Evolutionary conservation across 2,797 vertebrate species (phyloP).

Genomic region (Mionectes olivaceus): DNA sequence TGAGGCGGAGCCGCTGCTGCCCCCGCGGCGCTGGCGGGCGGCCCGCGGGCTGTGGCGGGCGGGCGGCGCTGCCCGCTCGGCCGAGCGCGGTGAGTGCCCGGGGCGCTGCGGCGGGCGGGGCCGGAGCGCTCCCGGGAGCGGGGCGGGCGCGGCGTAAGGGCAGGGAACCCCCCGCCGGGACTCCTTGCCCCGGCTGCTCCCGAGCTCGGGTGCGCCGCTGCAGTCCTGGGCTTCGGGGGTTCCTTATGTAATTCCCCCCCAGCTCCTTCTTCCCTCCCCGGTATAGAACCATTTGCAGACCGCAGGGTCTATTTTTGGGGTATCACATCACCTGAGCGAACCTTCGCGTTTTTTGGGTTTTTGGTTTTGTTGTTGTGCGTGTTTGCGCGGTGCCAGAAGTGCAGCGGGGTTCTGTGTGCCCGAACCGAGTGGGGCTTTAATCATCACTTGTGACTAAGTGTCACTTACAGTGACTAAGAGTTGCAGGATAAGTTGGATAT

Average conservation of each 20-base stretch:
- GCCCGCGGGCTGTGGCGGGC: background rate
- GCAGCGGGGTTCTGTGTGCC: background rate
- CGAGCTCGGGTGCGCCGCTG: too few relatives aligned
- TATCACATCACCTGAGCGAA: background rate
- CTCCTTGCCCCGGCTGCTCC: background rate
- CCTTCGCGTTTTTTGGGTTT: background rate
- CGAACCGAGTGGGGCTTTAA: background rate
- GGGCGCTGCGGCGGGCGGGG: background rate
- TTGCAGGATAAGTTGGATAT: background rate
- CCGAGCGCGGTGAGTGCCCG: background rate
- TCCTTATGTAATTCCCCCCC: background rate
- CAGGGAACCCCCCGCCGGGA: too few relatives aligned
- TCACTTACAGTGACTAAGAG: slow-evolving; percentile 35
- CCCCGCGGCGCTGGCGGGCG: background rate
- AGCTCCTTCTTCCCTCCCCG: too few relatives aligned
- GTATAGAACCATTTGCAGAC: background rate
- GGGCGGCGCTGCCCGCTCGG: background rate
- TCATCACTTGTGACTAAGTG: slow-evolving; percentile 10
- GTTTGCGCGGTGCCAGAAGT: background rate
- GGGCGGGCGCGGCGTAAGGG: too few relatives aligned
- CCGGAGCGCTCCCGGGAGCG: background rate
- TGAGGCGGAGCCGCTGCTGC: slow-evolving; percentile 51
- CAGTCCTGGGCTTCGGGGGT: background rate
- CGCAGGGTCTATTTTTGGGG: background rate
- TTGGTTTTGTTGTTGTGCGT: too few relatives aligned